phyloP scores from a whole-genome alignment of 2,888 invertebrate genomes.

The Leistus spinibarbis region DNA sequence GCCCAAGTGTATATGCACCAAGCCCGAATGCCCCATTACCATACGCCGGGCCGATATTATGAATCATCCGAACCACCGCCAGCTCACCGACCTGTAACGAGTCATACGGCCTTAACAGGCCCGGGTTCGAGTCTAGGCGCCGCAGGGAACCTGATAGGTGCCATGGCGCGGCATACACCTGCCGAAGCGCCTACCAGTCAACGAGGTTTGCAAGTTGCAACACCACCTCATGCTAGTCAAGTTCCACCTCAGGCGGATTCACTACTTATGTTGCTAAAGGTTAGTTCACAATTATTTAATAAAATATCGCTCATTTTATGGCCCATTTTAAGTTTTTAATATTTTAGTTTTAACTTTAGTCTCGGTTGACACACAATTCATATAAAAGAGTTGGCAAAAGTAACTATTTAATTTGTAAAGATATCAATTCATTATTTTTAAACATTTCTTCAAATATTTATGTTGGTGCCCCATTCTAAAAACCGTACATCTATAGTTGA shows the following conservation, averaged over 20 bases:
- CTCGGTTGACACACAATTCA: too few species aligned
- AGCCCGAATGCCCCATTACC: slow-evolving; percentile 58
- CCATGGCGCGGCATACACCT: slow-evolving; percentile 56
- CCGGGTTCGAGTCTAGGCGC: slow-evolving; percentile 55
- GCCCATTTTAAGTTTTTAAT: too few species aligned
- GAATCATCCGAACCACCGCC: slow-evolving; percentile 69
- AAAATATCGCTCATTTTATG: too few species aligned
- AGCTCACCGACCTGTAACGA: slow-evolving; percentile 60
- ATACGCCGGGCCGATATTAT: slow-evolving; percentile 59
- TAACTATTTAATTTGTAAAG: too few species aligned
- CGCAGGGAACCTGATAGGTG: slow-evolving; percentile 56
- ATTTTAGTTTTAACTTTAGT: too few species aligned
- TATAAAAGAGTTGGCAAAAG: too few species aligned
- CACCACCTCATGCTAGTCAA: slow-evolving; percentile 76
- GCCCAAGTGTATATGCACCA: slow-evolving; percentile 67
- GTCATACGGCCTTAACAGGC: slow-evolving; percentile 54
- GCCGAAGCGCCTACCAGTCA: slow-evolving; percentile 62
- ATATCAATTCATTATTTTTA: too few species aligned
- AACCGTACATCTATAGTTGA: too few species aligned
- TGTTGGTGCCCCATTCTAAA: too few species aligned
- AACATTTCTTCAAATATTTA: too few species aligned
- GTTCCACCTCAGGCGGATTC: slow-evolving; percentile 85
- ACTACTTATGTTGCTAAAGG: slow-evolving; percentile 76
- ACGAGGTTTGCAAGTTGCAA: slow-evolving; percentile 61
- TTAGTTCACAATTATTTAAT: slow-evolving; percentile 55